These are phyloP conservation scores for Misgurnus mizolepis DNA, from an alignment of 2,113 vertebrate species.

Conservation along the genomic window DNA sequence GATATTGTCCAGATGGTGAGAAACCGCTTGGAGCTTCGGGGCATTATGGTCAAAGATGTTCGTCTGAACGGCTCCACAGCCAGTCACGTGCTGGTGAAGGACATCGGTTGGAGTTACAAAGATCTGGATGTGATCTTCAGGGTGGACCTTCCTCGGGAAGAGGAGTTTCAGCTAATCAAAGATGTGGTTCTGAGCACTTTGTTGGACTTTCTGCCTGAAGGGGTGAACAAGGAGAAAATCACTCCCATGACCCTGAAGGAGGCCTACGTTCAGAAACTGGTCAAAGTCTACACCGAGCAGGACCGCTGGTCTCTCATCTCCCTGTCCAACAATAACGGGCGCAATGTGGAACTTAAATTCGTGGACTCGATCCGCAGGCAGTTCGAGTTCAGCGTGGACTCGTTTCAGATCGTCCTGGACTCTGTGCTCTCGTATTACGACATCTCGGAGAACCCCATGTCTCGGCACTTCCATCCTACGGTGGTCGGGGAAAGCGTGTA, in stretches of 20 bases:
- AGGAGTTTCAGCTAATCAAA: slow-evolving; percentile 86
- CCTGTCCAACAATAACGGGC: slow-evolving; percentile 93
- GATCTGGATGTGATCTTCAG: slow-evolving; percentile 97
- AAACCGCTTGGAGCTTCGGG: slow-evolving; percentile 78
- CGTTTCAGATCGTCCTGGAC: slow-evolving; percentile 97
- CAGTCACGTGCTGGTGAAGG: slow-evolving; percentile 93
- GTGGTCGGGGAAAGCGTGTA: slow-evolving; percentile 92
- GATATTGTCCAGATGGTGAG: slow-evolving; percentile 93
- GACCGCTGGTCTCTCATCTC: slow-evolving; percentile 99
- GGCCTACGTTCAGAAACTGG: slow-evolving; percentile 96
- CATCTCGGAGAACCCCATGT: slow-evolving; percentile 79
- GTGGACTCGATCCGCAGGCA: slow-evolving; percentile 93
- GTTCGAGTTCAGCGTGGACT: slow-evolving; percentile 98
- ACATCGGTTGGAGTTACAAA: slow-evolving; percentile 93
- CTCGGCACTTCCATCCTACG: slow-evolving; percentile 80
- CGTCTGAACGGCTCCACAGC: slow-evolving; percentile 94
- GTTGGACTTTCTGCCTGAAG: slow-evolving; percentile 91
- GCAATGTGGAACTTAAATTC: slow-evolving; percentile 97
- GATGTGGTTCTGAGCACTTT: slow-evolving; percentile 91
- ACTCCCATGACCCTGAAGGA: slow-evolving; percentile 90
- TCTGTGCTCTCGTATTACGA: slow-evolving; percentile 88
- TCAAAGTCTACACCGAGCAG: slow-evolving; percentile 91
- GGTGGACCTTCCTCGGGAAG: slow-evolving; percentile 85
- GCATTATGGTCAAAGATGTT: slow-evolving; percentile 85
- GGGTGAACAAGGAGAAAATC: slow-evolving; percentile 93